Conservation (phyloP, 2,113 vertebrate species). For the Catharus minimus region DNA sequence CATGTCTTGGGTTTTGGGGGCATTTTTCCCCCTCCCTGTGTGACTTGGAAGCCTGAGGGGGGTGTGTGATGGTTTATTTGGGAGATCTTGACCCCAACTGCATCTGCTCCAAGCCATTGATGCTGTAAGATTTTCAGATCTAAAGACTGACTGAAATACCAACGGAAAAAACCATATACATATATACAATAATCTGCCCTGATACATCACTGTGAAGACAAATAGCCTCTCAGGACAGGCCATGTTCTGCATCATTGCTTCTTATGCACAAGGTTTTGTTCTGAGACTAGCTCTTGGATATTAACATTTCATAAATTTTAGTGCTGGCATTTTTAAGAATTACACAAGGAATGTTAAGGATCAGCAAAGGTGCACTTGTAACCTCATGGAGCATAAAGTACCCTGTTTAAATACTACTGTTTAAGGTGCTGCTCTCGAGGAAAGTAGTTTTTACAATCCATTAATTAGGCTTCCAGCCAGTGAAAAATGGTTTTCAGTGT, state of each 20-base stretch:
- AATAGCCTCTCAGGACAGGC: not conserved
- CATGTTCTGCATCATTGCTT: not conserved
- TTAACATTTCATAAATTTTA: not conserved
- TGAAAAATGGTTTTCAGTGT: slow-evolving; percentile 22
- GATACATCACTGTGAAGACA: not conserved
- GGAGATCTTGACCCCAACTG: not conserved
- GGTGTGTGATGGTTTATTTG: not conserved
- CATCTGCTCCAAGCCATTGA: not conserved
- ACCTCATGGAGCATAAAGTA: slow-evolving; percentile 28
- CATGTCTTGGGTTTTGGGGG: rapidly evolving
- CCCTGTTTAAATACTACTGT: not conserved
- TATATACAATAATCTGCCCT: not conserved
- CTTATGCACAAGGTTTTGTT: not conserved
- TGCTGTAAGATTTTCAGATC: not conserved
- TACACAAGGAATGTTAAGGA: not conserved
- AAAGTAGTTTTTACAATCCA: slow-evolving; percentile 36
- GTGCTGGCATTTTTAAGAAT: not conserved
- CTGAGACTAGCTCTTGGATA: not conserved
- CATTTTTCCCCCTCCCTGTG: not conserved
- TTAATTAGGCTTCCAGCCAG: slow-evolving; percentile 20
- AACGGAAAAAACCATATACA: not conserved
- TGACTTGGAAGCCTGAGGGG: not conserved
- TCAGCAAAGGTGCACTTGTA: not conserved
- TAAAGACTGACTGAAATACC: not conserved
- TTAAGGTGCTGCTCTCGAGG: slow-evolving; percentile 14